These are phyloP conservation scores for Hartigia nigra DNA, from an alignment of 2,888 invertebrate genomes.

Conservation along the genomic window DNA sequence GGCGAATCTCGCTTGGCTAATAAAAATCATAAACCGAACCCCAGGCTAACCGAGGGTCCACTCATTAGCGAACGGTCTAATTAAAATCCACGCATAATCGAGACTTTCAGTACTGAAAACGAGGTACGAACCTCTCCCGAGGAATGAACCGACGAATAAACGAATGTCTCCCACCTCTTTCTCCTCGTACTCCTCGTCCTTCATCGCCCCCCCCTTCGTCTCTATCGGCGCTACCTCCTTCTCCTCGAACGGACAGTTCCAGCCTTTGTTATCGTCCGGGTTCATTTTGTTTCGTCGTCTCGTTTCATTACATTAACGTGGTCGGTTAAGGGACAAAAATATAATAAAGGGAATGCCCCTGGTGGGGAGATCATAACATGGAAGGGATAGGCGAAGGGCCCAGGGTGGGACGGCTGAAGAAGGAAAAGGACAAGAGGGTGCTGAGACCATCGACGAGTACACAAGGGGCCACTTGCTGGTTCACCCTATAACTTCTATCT, in stretches of 20 bases:
- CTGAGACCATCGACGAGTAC: conserved; percentile 47
- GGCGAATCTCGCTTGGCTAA: background rate
- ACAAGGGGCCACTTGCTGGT: conserved; percentile 61
- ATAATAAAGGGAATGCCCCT: conserved; percentile 32
- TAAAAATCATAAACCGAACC: background rate
- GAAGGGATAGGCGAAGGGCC: conserved; percentile 65
- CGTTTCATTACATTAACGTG: conserved; percentile 21
- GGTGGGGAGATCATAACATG: conserved; percentile 39
- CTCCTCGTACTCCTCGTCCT: background rate
- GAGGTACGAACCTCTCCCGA: background rate
- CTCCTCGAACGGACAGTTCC: background rate
- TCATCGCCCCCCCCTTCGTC: background rate
- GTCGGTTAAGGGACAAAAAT: conserved; percentile 38
- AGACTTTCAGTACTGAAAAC: background rate
- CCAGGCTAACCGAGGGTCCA: background rate
- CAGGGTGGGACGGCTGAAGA: no score
- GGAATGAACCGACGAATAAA: background rate
- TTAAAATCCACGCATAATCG: background rate
- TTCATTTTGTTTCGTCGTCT: conserved; percentile 14
- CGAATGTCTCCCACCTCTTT: background rate
- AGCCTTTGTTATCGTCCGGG: conserved; percentile 9
- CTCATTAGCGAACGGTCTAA: background rate
- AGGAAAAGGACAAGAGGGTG: conserved; percentile 64
- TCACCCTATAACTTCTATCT: background rate
- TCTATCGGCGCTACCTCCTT: background rate